Evolutionary conservation across 1,140 invertebrate species (phyloP).

Genomic region (Drosophila rhopaloa): DNA sequence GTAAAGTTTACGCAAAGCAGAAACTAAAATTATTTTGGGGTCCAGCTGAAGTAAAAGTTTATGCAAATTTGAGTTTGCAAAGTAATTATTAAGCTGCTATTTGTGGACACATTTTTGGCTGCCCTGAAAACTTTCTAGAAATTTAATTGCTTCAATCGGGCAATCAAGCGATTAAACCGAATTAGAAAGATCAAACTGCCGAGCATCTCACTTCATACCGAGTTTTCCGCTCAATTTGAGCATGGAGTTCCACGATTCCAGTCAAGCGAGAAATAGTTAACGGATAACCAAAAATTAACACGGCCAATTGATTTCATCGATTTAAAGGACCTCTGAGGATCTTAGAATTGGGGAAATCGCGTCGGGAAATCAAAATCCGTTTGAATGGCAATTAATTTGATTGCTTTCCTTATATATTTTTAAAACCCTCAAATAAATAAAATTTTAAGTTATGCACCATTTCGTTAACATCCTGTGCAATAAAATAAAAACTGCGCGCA

Average conservation of each 20-base stretch:
- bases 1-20: slow-evolving; percentile 3
- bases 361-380: background rate
- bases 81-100: slow-evolving; percentile 31
- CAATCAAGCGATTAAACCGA: slow-evolving; percentile 38
- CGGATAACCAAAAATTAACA: slow-evolving; percentile 27
- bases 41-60: slow-evolving; percentile 20
- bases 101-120: slow-evolving; percentile 18
- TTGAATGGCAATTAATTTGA: slow-evolving; percentile 8
- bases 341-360: slow-evolving; percentile 5
- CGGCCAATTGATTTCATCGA: slow-evolving; percentile 27
- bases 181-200: slow-evolving; percentile 27
- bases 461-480: slow-evolving; percentile 6
- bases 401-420: background rate
- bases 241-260: slow-evolving; percentile 22
- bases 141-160: slow-evolving; percentile 19
- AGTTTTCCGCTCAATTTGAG: slow-evolving; percentile 47
- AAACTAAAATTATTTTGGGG: slow-evolving; percentile 3
- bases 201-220: background rate
- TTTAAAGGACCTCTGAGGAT: slow-evolving; percentile 2
- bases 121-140: slow-evolving; percentile 8
- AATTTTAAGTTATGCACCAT: slow-evolving; percentile 1
- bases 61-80: slow-evolving; percentile 19
- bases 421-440: background rate
- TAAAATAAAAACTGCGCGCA: slow-evolving; percentile 7
- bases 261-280: slow-evolving; percentile 32